Conservation (phyloP, 2,113 vertebrate species). For the Tupaia chinensis region DNA sequence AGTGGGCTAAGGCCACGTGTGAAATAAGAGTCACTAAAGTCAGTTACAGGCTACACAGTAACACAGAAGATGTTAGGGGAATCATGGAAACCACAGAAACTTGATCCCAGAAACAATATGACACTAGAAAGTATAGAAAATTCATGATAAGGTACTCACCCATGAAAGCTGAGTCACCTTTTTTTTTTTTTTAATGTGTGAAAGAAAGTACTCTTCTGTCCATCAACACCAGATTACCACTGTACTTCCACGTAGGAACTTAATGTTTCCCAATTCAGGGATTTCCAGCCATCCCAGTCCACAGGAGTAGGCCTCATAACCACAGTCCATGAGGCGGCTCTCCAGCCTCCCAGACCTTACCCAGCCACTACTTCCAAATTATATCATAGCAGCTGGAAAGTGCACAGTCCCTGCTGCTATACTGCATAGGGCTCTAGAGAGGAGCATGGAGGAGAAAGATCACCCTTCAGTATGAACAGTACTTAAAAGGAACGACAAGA, state of each 20-base stretch:
- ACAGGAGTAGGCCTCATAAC: slow-evolving; percentile 65
- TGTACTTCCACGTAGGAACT: not conserved
- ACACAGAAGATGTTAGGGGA: not conserved
- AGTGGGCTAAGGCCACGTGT: not conserved
- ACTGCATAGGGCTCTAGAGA: not conserved
- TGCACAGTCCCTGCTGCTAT: not conserved
- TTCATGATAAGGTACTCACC: not conserved
- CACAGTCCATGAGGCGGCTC: slow-evolving; percentile 76
- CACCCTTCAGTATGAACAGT: slow-evolving; percentile 48
- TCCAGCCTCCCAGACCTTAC: slow-evolving; percentile 63
- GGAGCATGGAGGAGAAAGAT: not conserved
- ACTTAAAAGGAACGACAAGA: not conserved
- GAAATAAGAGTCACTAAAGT: not conserved
- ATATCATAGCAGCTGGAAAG: slow-evolving; percentile 46
- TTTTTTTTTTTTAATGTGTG: not conserved
- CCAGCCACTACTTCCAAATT: slow-evolving; percentile 57
- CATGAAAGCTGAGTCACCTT: not conserved
- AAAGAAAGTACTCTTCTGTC: not conserved
- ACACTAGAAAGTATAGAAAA: not conserved
- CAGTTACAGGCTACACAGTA: not conserved
- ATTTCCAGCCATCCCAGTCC: slow-evolving; percentile 60
- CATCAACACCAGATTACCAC: not conserved
- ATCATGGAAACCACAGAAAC: not conserved
- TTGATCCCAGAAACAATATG: not conserved
- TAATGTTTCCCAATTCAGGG: not conserved